A percentile compares a stretch with the other conserved stretches of the same genome.
These are phyloP conservation scores for Synergus gifuensis DNA, from an alignment of 2,888 invertebrate genomes.

Conservation along the genomic window DNA sequence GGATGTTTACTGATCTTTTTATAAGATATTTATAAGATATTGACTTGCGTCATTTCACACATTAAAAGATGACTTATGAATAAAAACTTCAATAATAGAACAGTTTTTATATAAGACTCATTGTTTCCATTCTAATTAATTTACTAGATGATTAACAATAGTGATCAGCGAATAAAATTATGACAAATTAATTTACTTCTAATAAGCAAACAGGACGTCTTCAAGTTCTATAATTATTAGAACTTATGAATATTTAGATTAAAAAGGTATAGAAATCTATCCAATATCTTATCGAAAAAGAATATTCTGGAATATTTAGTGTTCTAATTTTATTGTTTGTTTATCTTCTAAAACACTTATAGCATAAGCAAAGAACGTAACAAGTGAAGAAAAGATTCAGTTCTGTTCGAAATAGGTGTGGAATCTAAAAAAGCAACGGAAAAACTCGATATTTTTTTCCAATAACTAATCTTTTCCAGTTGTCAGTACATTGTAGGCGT, in stretches of 20 bases:
- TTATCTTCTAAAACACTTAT: not conserved
- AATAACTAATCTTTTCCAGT: constrained; percentile 1
- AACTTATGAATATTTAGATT: constrained; percentile 1
- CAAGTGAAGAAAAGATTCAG: not conserved
- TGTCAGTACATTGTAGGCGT: constrained; percentile 10
- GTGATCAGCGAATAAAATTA: not conserved
- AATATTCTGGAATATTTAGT: no score
- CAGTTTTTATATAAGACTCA: constrained; percentile 14
- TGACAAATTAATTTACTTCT: not conserved
- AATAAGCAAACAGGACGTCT: not conserved
- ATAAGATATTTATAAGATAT: constrained; percentile 14
- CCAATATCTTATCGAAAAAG: no score
- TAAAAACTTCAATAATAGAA: not conserved
- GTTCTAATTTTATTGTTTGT: no score
- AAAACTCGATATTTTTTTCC: not conserved
- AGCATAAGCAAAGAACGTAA: not conserved
- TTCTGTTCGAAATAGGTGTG: not conserved
- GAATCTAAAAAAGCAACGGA: not conserved
- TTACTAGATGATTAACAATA: not conserved
- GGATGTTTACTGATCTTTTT: constrained; percentile 1
- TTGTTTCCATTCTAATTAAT: constrained; percentile 18
- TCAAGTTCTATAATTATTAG: not conserved
- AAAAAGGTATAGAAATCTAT: not conserved
- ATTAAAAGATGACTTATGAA: not conserved
- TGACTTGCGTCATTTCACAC: not conserved